Evolutionary conservation across 2,113 vertebrate species (phyloP).

Genomic region (Oreochromis tanganicae): DNA sequence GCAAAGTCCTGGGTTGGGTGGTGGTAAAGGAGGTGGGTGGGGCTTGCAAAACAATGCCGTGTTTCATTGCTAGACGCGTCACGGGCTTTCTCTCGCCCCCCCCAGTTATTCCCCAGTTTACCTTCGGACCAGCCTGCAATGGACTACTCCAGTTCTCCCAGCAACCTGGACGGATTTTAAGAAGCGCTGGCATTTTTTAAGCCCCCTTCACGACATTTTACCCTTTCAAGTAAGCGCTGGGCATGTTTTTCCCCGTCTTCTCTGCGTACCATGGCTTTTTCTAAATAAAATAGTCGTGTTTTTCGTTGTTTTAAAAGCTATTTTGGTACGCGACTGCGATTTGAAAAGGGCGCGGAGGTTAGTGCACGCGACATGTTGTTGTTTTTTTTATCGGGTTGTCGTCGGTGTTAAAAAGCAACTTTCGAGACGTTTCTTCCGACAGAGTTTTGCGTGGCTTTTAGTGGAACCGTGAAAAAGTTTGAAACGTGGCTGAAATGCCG

Average conservation of each 20-base stretch:
- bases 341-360: conserved; percentile 52
- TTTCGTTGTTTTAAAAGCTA: not conserved
- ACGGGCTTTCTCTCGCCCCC: conserved; percentile 64
- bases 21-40: conserved; percentile 59
- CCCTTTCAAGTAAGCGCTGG: conserved; percentile 69
- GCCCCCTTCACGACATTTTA: conserved; percentile 41
- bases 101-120: conserved; percentile 71
- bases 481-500: conserved; percentile 68
- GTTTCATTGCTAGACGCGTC: conserved; percentile 84
- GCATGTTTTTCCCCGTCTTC: not conserved
- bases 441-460: conserved; percentile 56
- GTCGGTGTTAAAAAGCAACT: not conserved
- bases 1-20: conserved; percentile 28
- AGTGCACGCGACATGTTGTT: not conserved
- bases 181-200: conserved; percentile 67
- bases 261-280: not conserved
- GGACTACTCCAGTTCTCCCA: conserved; percentile 76
- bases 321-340: not conserved
- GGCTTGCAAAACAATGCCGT: conserved; percentile 82
- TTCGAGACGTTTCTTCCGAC: conserved; percentile 9
- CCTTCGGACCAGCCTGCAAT: conserved; percentile 81
- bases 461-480: conserved; percentile 70
- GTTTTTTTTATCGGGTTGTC: not conserved
- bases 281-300: conserved; percentile 17
- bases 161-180: conserved; percentile 73